Base-by-base conservation (phyloP, 2,797 vertebrate genomes). In the Girardinus metallicus region DNA sequence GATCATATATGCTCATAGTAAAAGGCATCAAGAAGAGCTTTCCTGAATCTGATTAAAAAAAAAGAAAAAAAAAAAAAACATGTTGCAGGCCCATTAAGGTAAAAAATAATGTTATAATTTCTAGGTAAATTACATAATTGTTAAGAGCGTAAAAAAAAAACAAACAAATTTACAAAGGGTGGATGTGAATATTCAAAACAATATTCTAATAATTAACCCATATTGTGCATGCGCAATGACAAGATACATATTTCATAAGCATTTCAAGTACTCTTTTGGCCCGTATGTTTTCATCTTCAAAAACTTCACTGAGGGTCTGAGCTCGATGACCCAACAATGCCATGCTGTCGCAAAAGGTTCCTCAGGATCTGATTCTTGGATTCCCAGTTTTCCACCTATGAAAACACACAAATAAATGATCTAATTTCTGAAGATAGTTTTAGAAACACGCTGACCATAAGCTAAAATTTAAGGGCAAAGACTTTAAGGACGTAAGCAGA, bases 331-430 rank as follows among this genome's bases (percentile, higher is more conserved):
- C 95, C 94, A 80, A 94, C 93, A 34, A 96, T 93, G 78, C 95
- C 95, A 13, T 96, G 95, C 86, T 96, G 95, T 81, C 93, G 88
- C 60, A 96, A 87, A 66, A 96, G 94, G 83, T 93, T 95, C 91
- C 95, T 94, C 87, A 96, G 88, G 85, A 94, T 96, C 94, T 96
- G 95, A 77, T 96, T 96, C 89, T 96, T 96, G 75, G 95, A 95
- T 82, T 96, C 96, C 95, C 95, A 96, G 86, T 96, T 95, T 84
- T 96, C 96, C 55, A 96, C 93, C 96, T 96, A 92, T 84, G 57
- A 18, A 82, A 76, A 31, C 39, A 70, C 21, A 70, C 39, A 11
- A 21, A 70, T 41, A 26, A n/a, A 39, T 66, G 2, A 23, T 39
- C 18, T 23, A 10, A 66, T 66, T 66, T 10, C 18, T 23, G 11